Evolutionary conservation across 2,113 vertebrate species (phyloP).

Genomic region (Parus major): DNA sequence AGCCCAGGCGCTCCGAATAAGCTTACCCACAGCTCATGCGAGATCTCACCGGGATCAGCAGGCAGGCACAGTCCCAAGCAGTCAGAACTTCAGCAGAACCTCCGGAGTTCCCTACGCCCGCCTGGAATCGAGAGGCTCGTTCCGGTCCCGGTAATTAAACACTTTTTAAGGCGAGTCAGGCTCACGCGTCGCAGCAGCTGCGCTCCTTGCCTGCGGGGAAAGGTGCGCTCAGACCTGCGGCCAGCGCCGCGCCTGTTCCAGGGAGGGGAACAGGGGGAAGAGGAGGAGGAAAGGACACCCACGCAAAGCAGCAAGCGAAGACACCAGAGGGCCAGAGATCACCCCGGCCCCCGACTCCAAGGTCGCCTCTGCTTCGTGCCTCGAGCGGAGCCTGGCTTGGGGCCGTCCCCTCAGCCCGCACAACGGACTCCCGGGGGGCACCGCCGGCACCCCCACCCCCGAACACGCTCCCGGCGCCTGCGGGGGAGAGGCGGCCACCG

Average conservation of each 20-base stretch:
- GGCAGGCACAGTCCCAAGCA: neutral
- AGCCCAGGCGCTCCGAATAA: neutral
- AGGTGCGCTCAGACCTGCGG: neutral
- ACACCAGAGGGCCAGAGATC: neutral
- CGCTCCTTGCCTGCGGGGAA: neutral
- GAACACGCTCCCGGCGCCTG: neutral
- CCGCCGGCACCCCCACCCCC: neutral
- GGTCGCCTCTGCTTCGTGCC: neutral
- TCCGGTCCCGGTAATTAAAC: neutral
- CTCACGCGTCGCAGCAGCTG: neutral
- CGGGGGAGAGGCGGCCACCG: neutral
- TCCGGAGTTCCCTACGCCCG: rapidly evolving
- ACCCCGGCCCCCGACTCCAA: neutral
- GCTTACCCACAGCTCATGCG: neutral
- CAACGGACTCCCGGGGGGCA: neutral
- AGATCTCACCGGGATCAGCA: neutral
- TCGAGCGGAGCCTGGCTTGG: neutral
- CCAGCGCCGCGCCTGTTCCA: neutral
- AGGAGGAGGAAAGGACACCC: neutral
- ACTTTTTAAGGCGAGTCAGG: neutral
- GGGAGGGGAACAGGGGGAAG: neutral
- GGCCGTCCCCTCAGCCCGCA: neutral
- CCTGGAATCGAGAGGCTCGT: neutral
- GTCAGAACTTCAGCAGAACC: neutral
- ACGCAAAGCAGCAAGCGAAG: neutral